Conservation (phyloP, 2,888 invertebrate species). For the Chydorus sphaericus region DNA sequence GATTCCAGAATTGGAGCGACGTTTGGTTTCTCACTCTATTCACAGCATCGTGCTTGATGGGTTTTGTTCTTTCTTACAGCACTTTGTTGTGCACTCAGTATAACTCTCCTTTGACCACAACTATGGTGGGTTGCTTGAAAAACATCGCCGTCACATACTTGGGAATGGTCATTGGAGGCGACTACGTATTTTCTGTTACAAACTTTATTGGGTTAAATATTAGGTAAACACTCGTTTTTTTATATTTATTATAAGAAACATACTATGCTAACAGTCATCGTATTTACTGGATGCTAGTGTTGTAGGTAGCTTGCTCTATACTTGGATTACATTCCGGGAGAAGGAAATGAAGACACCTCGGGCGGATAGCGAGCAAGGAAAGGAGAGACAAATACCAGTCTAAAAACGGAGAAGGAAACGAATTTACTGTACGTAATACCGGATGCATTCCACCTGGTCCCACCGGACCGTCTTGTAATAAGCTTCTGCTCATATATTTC, state of each 20-base stretch:
- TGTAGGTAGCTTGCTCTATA: conserved; percentile 66
- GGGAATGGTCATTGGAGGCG: conserved; percentile 96
- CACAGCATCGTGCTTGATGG: conserved; percentile 83
- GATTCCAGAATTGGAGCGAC: conserved; percentile 59
- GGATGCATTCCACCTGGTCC: no score
- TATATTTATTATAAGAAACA: no score
- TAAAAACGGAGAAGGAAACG: no score
- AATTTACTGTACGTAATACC: no score
- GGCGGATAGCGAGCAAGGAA: no score
- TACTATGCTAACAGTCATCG: no score
- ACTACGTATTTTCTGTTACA: conserved; percentile 84
- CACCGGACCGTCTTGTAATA: no score
- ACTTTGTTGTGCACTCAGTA: conserved; percentile 88
- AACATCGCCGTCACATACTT: conserved; percentile 94
- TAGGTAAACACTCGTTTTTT: conserved; percentile 36
- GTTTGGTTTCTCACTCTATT: conserved; percentile 64
- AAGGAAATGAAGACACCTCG: conserved; percentile 30
- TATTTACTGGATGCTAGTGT: conserved; percentile 38
- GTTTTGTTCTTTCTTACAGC: conserved; percentile 87
- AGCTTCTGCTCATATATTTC: no score
- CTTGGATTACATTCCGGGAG: conserved; percentile 67
- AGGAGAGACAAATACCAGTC: no score
- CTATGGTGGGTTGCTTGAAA: conserved; percentile 94
- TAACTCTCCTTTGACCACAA: conserved; percentile 97
- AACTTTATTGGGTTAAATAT: conserved; percentile 95